These are phyloP conservation scores for Hymenochirus boettgeri DNA, from an alignment of 2,113 vertebrate species.

Conservation along the genomic window DNA sequence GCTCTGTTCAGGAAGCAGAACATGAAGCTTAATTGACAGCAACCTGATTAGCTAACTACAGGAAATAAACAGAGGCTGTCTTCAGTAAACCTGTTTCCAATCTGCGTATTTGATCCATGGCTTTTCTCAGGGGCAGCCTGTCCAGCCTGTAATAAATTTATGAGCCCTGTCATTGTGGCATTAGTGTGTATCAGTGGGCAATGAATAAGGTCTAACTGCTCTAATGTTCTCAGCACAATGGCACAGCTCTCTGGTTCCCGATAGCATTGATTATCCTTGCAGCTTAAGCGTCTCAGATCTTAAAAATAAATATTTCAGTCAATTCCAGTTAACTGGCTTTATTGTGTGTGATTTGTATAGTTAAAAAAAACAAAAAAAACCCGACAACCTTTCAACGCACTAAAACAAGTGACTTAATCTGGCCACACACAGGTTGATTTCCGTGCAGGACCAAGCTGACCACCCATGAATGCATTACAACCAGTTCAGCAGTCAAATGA, in stretches of 20 bases:
- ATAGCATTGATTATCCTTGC: slow-evolving; percentile 36
- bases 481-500: too few relatives aligned
- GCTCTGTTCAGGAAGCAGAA: slow-evolving; percentile 42
- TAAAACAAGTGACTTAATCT: too few relatives aligned
- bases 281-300: slow-evolving; percentile 19
- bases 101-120: slow-evolving; percentile 36
- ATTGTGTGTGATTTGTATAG: slow-evolving; percentile 1
- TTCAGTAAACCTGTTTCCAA: slow-evolving; percentile 39
- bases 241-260: slow-evolving; percentile 7
- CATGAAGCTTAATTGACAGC: slow-evolving; percentile 39
- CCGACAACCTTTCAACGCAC: too few relatives aligned
- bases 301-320: slow-evolving; percentile 22
- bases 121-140: slow-evolving; percentile 28
- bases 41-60: slow-evolving; percentile 42
- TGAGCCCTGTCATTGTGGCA: slow-evolving; percentile 35
- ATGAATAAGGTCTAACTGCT: slow-evolving; percentile 29
- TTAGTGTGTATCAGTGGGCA: slow-evolving; percentile 32
- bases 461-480: too few relatives aligned
- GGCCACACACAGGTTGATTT: too few relatives aligned
- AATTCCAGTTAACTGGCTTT: slow-evolving; percentile 6
- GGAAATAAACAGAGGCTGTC: slow-evolving; percentile 41
- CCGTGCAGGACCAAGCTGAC: too few relatives aligned
- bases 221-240: slow-evolving; percentile 30
- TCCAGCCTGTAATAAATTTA: slow-evolving; percentile 29
- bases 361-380: too few relatives aligned